A percentile compares a stretch with the other conserved stretches of the same genome.
These are phyloP conservation scores for Hemiprocne comata DNA, from an alignment of 2,113 vertebrate species.

Conservation along the genomic window DNA sequence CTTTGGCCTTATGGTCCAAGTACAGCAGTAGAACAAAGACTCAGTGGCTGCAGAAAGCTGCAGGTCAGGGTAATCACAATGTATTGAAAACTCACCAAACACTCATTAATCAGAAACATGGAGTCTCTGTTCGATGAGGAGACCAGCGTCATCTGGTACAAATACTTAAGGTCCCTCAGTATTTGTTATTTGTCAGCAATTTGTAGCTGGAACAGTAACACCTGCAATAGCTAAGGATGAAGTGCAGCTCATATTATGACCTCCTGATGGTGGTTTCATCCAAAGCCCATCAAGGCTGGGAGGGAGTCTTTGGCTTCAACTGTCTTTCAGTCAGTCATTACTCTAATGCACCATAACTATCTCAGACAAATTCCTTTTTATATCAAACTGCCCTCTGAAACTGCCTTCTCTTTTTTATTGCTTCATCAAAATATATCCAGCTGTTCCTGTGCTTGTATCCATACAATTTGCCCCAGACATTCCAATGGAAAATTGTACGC, in stretches of 20 bases:
- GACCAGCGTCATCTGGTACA: background rate
- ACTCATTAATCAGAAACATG: background rate
- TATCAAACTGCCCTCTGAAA: conserved; percentile 38
- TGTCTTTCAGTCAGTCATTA: conserved; percentile 32
- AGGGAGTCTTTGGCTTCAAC: conserved; percentile 19
- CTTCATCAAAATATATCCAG: conserved; percentile 62
- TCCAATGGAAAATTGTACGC: conserved; percentile 42
- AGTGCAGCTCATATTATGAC: background rate
- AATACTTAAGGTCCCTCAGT: background rate
- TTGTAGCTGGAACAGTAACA: conserved; percentile 29
- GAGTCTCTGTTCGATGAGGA: background rate
- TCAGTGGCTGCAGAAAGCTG: background rate
- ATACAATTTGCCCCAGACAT: conserved; percentile 55
- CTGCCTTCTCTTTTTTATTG: background rate
- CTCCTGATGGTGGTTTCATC: background rate
- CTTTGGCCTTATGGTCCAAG: background rate
- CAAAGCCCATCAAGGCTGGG: conserved; percentile 1
- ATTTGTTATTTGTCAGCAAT: conserved; percentile 12
- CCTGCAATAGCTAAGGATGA: background rate
- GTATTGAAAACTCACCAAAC: conserved; percentile 13
- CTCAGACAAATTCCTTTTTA: conserved; percentile 29
- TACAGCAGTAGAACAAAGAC: background rate
- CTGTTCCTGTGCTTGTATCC: conserved; percentile 38
- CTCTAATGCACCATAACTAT: conserved; percentile 20
- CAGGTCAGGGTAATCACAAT: background rate